Evolutionary conservation across 2,888 invertebrate genomes (phyloP).

Genomic region (Drosophila yooni): DNA sequence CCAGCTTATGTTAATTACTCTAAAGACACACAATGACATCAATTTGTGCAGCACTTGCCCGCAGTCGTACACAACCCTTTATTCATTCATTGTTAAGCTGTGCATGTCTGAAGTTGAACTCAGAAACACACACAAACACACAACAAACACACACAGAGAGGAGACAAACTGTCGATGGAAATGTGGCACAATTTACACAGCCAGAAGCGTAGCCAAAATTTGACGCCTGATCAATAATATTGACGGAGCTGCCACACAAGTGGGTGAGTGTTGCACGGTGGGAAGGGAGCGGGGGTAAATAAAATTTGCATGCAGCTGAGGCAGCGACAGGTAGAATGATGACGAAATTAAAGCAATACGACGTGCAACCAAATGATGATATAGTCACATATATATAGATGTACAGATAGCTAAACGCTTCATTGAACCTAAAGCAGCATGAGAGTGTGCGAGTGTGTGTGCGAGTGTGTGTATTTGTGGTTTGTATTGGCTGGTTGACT

Average conservation of each 20-base stretch:
- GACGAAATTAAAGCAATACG: constrained; percentile 77
- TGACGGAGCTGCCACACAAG: constrained; percentile 50
- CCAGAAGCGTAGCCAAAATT: constrained; percentile 47
- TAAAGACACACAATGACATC: constrained; percentile 39
- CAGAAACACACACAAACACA: constrained; percentile 2
- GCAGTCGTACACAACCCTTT: neutral
- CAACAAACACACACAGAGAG: constrained; percentile 3
- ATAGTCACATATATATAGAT: constrained; percentile 23
- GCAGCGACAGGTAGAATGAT: constrained; percentile 61
- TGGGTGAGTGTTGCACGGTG: neutral
- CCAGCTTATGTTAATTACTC: constrained; percentile 60
- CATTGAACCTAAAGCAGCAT: constrained; percentile 25
- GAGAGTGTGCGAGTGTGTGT: constrained; percentile 13
- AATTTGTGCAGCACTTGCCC: constrained; percentile 12
- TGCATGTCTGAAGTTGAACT: constrained; percentile 29
- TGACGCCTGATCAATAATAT: constrained; percentile 80
- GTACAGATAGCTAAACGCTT: constrained; percentile 40
- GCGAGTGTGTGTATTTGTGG: constrained; percentile 11
- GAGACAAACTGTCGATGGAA: constrained; percentile 47
- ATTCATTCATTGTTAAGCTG: constrained; percentile 31
- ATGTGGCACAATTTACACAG: constrained; percentile 65
- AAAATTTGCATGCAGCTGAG: constrained; percentile 70
- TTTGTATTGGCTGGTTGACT: constrained; percentile 51
- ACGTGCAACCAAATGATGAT: constrained; percentile 50
- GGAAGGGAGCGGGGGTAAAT: neutral